Evolutionary conservation across 2,797 vertebrate genomes (phyloP).

Genomic region (Scarus forsteni): DNA sequence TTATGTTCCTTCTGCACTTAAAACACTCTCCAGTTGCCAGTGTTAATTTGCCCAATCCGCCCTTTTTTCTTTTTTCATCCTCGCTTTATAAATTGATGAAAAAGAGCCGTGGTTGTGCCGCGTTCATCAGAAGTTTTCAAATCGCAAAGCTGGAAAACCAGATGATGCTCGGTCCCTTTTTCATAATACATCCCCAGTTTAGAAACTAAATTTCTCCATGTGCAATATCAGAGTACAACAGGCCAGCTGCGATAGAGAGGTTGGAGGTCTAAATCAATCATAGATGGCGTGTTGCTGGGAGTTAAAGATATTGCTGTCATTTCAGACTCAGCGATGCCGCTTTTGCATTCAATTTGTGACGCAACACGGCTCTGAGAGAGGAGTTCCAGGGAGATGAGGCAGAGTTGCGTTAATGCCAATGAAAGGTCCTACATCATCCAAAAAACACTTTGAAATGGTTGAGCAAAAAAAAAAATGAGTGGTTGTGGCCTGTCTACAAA

Average conservation of each 20-base stretch:
- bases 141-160: conserved; percentile 50
- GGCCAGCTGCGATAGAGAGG: conserved; percentile 61
- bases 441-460: too few species aligned
- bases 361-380: conserved; percentile 9
- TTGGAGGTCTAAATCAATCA: conserved; percentile 62
- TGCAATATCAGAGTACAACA: conserved; percentile 64
- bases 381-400: not conserved
- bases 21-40: conserved; percentile 43
- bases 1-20: conserved; percentile 45
- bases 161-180: conserved; percentile 56
- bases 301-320: conserved; percentile 55
- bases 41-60: conserved; percentile 51
- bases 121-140: conserved; percentile 61
- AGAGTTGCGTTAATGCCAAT: not conserved
- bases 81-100: conserved; percentile 36
- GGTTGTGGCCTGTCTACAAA: too few species aligned
- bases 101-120: conserved; percentile 4
- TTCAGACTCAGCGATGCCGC: conserved; percentile 8
- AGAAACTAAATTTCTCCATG: conserved; percentile 55
- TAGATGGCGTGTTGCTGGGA: conserved; percentile 10
- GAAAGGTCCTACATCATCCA: not conserved
- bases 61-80: conserved; percentile 15
- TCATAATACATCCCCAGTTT: conserved; percentile 48
- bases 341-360: conserved; percentile 27
- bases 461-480: too few species aligned